Evolutionary conservation across 2,888 invertebrate species (phyloP).

Genomic region (Aricia artaxerxes): DNA sequence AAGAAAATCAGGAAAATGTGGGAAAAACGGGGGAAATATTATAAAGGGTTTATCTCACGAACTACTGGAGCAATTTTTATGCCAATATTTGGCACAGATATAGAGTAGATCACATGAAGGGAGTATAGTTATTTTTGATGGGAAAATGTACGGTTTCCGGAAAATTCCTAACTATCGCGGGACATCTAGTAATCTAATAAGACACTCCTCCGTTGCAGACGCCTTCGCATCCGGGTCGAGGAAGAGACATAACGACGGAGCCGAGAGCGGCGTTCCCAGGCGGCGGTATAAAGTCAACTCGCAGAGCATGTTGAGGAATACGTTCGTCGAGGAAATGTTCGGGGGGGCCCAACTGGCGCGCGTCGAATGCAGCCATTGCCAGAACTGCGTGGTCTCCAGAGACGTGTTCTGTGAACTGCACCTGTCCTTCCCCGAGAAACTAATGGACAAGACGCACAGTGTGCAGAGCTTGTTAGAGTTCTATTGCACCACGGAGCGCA

Average conservation of each 20-base stretch:
- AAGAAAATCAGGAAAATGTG: no score
- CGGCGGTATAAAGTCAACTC: slow-evolving; percentile 59
- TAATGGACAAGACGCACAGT: slow-evolving; percentile 73
- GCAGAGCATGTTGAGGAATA: slow-evolving; percentile 53
- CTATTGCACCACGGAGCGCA: slow-evolving; percentile 87
- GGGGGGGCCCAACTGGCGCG: slow-evolving; percentile 88
- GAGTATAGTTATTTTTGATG: no score
- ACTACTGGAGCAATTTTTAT: no score
- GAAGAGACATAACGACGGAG: slow-evolving; percentile 49
- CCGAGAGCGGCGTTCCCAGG: slow-evolving; percentile 46
- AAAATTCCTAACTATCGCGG: no score
- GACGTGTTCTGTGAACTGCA: slow-evolving; percentile 91
- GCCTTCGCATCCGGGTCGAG: neutral
- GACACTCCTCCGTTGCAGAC: neutral
- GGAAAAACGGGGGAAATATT: no score
- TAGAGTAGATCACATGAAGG: no score
- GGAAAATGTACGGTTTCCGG: no score
- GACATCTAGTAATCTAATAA: no score
- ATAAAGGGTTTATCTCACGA: no score
- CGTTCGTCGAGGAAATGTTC: slow-evolving; percentile 84
- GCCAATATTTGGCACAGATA: no score
- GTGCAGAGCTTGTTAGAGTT: slow-evolving; percentile 90
- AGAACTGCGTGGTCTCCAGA: slow-evolving; percentile 85
- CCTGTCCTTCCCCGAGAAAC: slow-evolving; percentile 85
- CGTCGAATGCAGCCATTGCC: slow-evolving; percentile 87